Percentiles rank a stretch among this genome's conserved stretches.
Conservation (phyloP, 2,797 vertebrate species). For the Nothura maculosa region DNA sequence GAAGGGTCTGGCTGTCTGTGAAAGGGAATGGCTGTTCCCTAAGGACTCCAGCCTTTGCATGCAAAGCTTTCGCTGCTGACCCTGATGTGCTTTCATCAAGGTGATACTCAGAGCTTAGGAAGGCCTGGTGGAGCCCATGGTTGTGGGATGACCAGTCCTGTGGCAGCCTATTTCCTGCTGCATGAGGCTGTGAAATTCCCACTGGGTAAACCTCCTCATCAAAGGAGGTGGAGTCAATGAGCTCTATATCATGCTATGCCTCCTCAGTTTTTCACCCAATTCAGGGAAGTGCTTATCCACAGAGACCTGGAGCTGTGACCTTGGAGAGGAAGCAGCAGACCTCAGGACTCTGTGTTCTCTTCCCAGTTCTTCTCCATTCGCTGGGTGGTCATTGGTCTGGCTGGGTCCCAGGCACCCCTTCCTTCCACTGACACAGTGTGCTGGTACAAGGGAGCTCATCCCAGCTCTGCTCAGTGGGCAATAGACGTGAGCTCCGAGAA, state of each 20-base stretch:
- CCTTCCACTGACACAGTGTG: accelerated
- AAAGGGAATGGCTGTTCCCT: neutral
- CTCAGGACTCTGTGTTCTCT: neutral
- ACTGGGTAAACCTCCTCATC: neutral
- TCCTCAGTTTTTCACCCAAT: neutral
- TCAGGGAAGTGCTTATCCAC: neutral
- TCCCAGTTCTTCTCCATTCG: neutral
- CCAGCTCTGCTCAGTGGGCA: neutral
- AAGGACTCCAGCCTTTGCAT: neutral
- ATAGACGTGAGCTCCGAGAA: neutral
- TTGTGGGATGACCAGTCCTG: neutral
- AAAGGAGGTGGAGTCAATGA: accelerated
- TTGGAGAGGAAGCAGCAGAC: accelerated
- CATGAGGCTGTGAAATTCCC: neutral
- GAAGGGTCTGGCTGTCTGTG: neutral
- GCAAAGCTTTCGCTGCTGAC: neutral
- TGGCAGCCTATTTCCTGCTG: neutral
- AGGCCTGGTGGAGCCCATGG: neutral
- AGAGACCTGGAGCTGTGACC: neutral
- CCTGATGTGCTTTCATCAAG: neutral
- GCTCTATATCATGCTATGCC: neutral
- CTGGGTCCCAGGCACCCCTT: neutral
- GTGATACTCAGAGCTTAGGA: neutral
- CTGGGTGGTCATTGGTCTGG: accelerated
- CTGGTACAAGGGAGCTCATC: accelerated